Evolutionary conservation across 2,797 vertebrate genomes (phyloP), one percentile per base, ranked within the genome.

Genomic region (Huso huso): DNA sequence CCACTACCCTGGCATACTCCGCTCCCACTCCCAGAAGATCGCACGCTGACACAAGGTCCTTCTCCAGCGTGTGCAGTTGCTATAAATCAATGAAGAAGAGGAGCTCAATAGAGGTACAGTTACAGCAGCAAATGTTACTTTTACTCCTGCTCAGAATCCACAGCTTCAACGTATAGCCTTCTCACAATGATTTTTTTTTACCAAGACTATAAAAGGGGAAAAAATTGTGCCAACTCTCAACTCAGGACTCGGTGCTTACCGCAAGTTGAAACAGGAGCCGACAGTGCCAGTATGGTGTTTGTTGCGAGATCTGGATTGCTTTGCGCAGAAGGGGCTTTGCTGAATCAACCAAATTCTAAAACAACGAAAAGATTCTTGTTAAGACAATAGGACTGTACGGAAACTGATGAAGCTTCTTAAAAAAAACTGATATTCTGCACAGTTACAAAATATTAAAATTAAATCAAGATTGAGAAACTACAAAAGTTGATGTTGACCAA

Each of bases 31-130:
- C 97, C 6, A 99, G 86, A 37, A 99, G 89, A 79, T 99, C 97
- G 50, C 96, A 98, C 0, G 97, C 97, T 0, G 97, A 99, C 68
- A 99, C 96, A 78, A 99, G 81, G 72, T 99, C 97, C 81, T 99
- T 99, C 76, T 99, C 97, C 79, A 99, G 89, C 0, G 97, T 99
- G 79, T 99, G 96, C 18, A 99, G 91, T 94, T 99, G 97, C 97
- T 99, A 75, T n/a, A 75, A 64, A 63, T 1, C 9, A n/a, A 6
- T 6, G 52, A 6, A 55, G 52, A 9, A 55, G 52, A 55, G 5
- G 9, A n/a, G 6, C n/a, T 37, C 23, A 37, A 37, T 37, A 37
- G 23, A 37, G 23, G 23, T 37, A 37, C 23, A 37, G 23, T 37
- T 37, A 37, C 23, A 37, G 23, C 8, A 7, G 51, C 51, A 53